phyloP scores from a whole-genome alignment of 2,113 vertebrate species.

The Heloderma charlesbogerti region DNA sequence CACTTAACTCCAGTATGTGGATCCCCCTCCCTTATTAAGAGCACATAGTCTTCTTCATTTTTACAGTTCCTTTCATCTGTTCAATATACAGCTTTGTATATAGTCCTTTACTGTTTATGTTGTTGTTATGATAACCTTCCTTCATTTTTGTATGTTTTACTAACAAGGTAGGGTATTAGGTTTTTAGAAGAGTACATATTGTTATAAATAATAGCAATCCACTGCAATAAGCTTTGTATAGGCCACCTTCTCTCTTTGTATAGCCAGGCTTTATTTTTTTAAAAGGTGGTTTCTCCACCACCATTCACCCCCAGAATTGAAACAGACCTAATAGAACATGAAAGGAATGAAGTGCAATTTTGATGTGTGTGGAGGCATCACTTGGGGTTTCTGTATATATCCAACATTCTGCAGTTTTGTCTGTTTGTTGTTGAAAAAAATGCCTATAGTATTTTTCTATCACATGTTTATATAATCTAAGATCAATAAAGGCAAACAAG shows the following conservation, averaged over 20 bases:
- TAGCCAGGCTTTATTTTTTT: not conserved
- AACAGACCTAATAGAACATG: not conserved
- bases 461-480: not conserved
- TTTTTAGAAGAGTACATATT: constrained; percentile 5
- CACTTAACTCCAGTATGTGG: constrained; percentile 52
- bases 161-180: constrained; percentile 52
- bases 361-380: not conserved
- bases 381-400: not conserved
- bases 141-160: constrained; percentile 67
- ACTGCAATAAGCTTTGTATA: not conserved
- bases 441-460: not conserved
- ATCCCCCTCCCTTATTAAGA: constrained; percentile 49
- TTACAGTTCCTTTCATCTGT: constrained; percentile 63
- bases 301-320: not conserved
- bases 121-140: constrained; percentile 53
- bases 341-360: not conserved
- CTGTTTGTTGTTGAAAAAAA: not conserved
- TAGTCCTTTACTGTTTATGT: constrained; percentile 39
- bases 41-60: constrained; percentile 6
- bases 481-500: not conserved
- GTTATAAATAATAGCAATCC: constrained; percentile 27
- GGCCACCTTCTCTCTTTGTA: not conserved
- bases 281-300: not conserved
- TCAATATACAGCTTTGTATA: constrained; percentile 33
- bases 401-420: not conserved